A percentile compares a stretch with the other conserved stretches of the same genome.
These are phyloP conservation scores for Drusus annulatus DNA, from an alignment of 1,140 invertebrate species.

Conservation along the genomic window DNA sequence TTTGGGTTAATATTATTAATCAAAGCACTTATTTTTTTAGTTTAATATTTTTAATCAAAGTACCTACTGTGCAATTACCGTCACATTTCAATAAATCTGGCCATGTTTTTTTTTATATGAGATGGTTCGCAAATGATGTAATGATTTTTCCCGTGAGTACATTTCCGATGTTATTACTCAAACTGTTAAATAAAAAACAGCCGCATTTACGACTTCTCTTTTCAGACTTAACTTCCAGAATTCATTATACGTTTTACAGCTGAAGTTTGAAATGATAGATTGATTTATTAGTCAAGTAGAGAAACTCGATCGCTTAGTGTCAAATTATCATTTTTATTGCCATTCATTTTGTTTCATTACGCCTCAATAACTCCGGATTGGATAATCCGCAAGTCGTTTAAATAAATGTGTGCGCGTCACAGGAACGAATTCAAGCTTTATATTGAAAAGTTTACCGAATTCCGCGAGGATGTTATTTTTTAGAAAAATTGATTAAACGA, in stretches of 20 bases:
- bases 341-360: slow-evolving; percentile 46
- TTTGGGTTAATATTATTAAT: too few relatives aligned
- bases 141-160: too few relatives aligned
- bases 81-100: too few relatives aligned
- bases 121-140: too few relatives aligned
- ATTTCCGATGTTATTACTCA: too few relatives aligned
- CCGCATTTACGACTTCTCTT: too few relatives aligned
- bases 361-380: slow-evolving; percentile 33
- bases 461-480: not conserved
- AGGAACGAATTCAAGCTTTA: not conserved
- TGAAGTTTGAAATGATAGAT: slow-evolving; percentile 25
- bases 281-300: slow-evolving; percentile 26
- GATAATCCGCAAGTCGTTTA: slow-evolving; percentile 39
- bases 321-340: slow-evolving; percentile 44
- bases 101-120: too few relatives aligned
- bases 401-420: slow-evolving; percentile 17
- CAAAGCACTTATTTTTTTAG: too few relatives aligned
- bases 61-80: too few relatives aligned
- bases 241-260: not conserved
- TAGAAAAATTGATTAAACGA: not conserved
- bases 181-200: too few relatives aligned
- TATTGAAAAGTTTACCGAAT: not conserved
- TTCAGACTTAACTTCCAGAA: slow-evolving; percentile 4
- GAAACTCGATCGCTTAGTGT: slow-evolving; percentile 46
- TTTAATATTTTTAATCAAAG: too few relatives aligned